Evolutionary conservation across 2,888 invertebrate genomes (phyloP), one percentile per base, ranked within the genome.

Genomic region (Amphiduros pacificus): DNA sequence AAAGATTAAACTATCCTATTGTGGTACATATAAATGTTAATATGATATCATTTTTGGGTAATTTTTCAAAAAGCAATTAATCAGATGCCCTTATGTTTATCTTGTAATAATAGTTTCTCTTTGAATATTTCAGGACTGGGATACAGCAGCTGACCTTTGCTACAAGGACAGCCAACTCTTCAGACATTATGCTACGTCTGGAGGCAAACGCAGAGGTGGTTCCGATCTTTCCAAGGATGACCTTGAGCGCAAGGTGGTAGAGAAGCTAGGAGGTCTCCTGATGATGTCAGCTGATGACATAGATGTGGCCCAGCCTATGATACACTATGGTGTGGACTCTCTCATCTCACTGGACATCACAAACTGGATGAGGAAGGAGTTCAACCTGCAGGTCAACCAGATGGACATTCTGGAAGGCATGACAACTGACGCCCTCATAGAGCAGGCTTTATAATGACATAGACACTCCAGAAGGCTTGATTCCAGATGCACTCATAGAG

Each of bases 331-430:
- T 24, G 55, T 55, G 41, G 55, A 55, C 41, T 55, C 55, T 26
- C 55, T 55, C 3, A 55, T 55, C 27, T 55, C 55, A 27, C 55
- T 55, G 40, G 55, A 55, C 41, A 40, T 55, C 24, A 55, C 55
- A 32, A 55, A 55, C 55, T 55, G 55, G 55, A 32, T 55, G 17
- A 55, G 55, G 55, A 55, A 55, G 55, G 55, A 55, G 26, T 55
- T 55, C 55, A 55, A 55, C 55, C 22, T 55, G 26, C 24, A 40
- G 22, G n/a, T 55, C 41, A 41, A 55, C 20, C 55, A 55, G 55
- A 55, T 55, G 55, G 55, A 55, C 26, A 55, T 55, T n/a, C 26
- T 55, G 11, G 55, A 55, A 40, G 55, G 55, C 11, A 40, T 55
- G 41, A 55, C 55, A 22, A 55, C 55, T 27, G 5, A 36, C 24